Conservation (phyloP, 2,888 invertebrate species). For the Branchipolynoe longqiensis region DNA sequence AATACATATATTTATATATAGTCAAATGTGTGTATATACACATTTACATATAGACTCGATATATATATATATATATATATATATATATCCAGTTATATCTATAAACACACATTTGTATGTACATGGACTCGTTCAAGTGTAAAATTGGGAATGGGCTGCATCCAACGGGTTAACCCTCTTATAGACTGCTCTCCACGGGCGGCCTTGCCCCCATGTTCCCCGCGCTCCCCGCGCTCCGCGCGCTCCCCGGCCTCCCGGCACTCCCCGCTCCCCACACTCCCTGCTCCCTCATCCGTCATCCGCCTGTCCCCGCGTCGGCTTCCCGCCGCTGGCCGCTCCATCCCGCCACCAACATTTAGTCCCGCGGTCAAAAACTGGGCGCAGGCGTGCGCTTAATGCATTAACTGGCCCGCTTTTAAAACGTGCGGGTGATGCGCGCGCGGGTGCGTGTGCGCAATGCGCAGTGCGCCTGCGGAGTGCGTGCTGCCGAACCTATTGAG, state of each 20-base stretch:
- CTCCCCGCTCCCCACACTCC: not conserved
- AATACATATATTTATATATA: too few species aligned
- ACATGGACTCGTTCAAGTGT: not conserved
- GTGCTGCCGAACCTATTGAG: conserved; percentile 6
- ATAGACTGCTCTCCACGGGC: not conserved
- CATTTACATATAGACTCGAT: too few species aligned
- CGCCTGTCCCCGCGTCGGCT: not conserved
- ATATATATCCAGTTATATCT: too few species aligned
- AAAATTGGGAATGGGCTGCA: conserved; percentile 18
- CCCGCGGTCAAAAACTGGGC: conserved; percentile 1
- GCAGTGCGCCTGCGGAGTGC: not conserved
- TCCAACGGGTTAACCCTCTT: conserved; percentile 24
- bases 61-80: too few species aligned
- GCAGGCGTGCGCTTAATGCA: not conserved
- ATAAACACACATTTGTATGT: too few species aligned
- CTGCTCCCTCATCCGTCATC: not conserved
- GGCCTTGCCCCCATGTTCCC: not conserved
- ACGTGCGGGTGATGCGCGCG: not conserved
- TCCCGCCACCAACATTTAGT: not conserved
- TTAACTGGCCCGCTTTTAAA: conserved; percentile 18
- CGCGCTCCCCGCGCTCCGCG: not conserved
- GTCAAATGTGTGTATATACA: too few species aligned
- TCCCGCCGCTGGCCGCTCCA: too few species aligned
- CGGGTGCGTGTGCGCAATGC: not conserved
- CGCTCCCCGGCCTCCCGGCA: not conserved